A percentile compares a stretch with the other conserved stretches of the same genome.
Conservation (phyloP, 2,888 invertebrate species). For the Leucoma salicis region DNA sequence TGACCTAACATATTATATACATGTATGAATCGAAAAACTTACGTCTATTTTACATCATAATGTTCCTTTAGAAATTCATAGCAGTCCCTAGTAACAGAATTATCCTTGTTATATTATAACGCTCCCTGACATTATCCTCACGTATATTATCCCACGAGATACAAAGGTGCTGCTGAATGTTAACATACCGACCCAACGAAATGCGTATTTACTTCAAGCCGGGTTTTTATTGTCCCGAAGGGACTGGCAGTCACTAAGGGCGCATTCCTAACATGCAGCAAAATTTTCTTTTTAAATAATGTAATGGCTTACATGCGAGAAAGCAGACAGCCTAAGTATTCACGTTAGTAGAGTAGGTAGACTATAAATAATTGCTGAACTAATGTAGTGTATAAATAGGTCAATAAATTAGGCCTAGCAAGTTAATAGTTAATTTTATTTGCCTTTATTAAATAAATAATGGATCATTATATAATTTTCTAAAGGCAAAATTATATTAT, state of each 20-base stretch:
- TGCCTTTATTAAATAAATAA: too few species aligned
- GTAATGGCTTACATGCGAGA: not conserved
- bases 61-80: constrained; percentile 7
- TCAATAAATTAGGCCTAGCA: too few species aligned
- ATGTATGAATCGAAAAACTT: not conserved
- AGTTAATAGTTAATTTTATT: too few species aligned
- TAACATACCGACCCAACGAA: constrained; percentile 37
- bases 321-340: not conserved
- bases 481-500: too few species aligned
- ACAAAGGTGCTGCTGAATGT: constrained; percentile 37
- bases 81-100: constrained; percentile 22
- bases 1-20: not conserved
- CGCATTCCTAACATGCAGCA: constrained; percentile 28
- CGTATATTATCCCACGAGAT: constrained; percentile 37
- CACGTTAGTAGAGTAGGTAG: not conserved
- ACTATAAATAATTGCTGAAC: too few species aligned
- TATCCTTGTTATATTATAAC: constrained; percentile 32
- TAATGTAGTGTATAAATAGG: too few species aligned
- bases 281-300: constrained; percentile 22
- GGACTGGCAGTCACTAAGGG: constrained; percentile 19
- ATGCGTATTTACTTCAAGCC: constrained; percentile 38
- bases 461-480: too few species aligned
- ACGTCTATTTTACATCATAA: not conserved
- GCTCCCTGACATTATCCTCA: constrained; percentile 34
- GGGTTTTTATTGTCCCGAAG: constrained; percentile 31